phyloP scores from a whole-genome alignment of 2,888 invertebrate genomes.

The Tineola bisselliella region DNA sequence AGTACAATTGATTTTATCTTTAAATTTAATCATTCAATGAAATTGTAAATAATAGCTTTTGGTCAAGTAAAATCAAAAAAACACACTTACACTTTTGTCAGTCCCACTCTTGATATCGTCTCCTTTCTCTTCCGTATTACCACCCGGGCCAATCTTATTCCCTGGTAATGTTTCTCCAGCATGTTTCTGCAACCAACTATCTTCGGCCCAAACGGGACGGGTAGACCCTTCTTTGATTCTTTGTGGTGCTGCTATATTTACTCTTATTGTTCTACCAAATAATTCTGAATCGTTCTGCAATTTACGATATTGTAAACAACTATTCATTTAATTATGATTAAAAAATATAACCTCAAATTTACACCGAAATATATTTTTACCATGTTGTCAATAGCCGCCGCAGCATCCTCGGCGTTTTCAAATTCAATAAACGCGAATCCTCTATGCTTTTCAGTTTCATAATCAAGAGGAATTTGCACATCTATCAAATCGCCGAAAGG shows the following conservation, averaged over 20 bases:
- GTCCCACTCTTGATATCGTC: constrained; percentile 24
- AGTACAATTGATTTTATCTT: no score
- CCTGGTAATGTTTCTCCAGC: constrained; percentile 86
- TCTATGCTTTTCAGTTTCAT: constrained; percentile 95
- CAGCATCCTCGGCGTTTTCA: constrained; percentile 97
- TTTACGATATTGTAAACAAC: constrained; percentile 1
- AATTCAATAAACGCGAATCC: constrained; percentile 99
- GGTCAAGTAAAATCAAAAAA: no score
- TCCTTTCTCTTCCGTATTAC: constrained; percentile 43
- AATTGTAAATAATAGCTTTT: no score
- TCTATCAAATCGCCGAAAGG: constrained; percentile 99
- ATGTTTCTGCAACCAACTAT: constrained; percentile 97
- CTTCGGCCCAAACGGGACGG: constrained; percentile 97
- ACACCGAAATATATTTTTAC: constrained; percentile 49
- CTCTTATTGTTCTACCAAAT: constrained; percentile 94
- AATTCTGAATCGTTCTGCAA: constrained; percentile 95
- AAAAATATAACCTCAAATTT: neutral
- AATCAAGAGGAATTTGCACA: constrained; percentile 97
- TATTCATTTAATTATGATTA: no score
- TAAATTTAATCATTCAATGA: no score
- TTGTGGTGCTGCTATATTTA: constrained; percentile 97
- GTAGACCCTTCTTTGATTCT: constrained; percentile 95
- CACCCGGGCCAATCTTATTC: constrained; percentile 41
- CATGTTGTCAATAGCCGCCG: constrained; percentile 99
- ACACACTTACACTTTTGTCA: constrained; percentile 28